These are phyloP conservation scores for Nansenia antarctica DNA, from an alignment of 2,113 vertebrate species.

Conservation along the genomic window DNA sequence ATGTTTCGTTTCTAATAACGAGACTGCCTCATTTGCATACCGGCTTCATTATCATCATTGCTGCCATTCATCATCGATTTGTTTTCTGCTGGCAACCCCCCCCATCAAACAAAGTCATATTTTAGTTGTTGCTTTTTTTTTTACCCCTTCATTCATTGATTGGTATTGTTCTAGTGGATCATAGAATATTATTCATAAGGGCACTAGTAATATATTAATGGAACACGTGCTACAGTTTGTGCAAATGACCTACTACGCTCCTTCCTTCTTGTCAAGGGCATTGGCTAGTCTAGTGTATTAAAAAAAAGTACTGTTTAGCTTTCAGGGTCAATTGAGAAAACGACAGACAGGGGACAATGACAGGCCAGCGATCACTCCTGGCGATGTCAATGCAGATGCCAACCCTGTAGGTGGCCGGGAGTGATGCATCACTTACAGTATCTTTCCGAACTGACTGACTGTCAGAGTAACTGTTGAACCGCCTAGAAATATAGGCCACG, in stretches of 20 bases:
- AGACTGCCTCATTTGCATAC: constrained; percentile 46
- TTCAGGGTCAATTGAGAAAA: constrained; percentile 2
- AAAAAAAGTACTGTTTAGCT: not conserved
- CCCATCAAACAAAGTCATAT: constrained; percentile 23
- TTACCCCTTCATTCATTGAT: constrained; percentile 57
- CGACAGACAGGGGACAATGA: constrained; percentile 17
- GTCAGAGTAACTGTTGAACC: not conserved
- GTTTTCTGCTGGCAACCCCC: constrained; percentile 11
- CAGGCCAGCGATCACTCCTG: constrained; percentile 39
- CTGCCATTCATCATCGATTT: constrained; percentile 44
- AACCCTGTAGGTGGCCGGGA: constrained; percentile 17
- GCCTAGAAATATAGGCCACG: not conserved
- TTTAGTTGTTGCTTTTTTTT: constrained; percentile 31
- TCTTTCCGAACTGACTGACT: not conserved
- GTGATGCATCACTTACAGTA: not conserved
- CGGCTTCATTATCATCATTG: constrained; percentile 36
- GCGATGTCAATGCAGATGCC: constrained; percentile 41
- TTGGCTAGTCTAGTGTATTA: not conserved
- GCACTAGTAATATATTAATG: constrained; percentile 31
- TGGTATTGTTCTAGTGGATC: constrained; percentile 18
- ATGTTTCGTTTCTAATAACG: constrained; percentile 36
- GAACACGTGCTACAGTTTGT: constrained; percentile 27
- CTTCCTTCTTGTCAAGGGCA: not conserved
- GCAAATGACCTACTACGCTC: constrained; percentile 23
- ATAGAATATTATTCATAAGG: constrained; percentile 15